phyloP scores from a whole-genome alignment of 30 jellyfish, hydroid and myxozoan species.

The Hydractinia echinata region DNA sequence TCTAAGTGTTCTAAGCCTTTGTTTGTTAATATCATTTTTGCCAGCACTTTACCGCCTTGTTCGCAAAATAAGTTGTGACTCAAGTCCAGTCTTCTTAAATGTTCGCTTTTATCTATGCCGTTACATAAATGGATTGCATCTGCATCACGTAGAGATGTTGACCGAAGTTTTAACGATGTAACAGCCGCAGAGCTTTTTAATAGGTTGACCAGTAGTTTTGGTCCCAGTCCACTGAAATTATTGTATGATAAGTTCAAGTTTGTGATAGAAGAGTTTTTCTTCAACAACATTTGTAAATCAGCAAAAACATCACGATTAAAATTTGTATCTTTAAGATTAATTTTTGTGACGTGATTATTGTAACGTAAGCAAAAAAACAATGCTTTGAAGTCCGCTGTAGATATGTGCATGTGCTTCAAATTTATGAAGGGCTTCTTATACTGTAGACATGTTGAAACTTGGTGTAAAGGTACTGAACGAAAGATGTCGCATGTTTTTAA shows the following conservation, averaged over 20 bases:
- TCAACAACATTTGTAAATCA: background rate
- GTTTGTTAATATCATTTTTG: conserved; percentile 35
- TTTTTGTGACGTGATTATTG: background rate
- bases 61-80: conserved; percentile 57
- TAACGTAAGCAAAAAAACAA: background rate
- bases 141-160: conserved; percentile 41
- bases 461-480: too few species aligned
- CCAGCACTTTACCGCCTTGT: conserved; percentile 38
- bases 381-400: background rate
- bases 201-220: background rate
- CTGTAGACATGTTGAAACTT: too few species aligned
- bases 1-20: conserved; percentile 35
- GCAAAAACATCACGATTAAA: background rate
- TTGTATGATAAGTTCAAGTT: background rate
- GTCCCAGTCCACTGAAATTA: background rate
- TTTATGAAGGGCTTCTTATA: background rate
- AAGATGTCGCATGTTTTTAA: too few species aligned
- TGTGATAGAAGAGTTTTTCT: background rate
- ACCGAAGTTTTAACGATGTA: conserved; percentile 21
- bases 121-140: conserved; percentile 31
- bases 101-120: conserved; percentile 44
- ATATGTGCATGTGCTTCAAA: background rate
- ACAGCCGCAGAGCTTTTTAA: background rate
- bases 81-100: conserved; percentile 33
- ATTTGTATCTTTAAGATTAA: background rate